Evolutionary conservation across 2,797 vertebrate genomes (phyloP).

Genomic region (Gymnoscopelus microlampas): DNA sequence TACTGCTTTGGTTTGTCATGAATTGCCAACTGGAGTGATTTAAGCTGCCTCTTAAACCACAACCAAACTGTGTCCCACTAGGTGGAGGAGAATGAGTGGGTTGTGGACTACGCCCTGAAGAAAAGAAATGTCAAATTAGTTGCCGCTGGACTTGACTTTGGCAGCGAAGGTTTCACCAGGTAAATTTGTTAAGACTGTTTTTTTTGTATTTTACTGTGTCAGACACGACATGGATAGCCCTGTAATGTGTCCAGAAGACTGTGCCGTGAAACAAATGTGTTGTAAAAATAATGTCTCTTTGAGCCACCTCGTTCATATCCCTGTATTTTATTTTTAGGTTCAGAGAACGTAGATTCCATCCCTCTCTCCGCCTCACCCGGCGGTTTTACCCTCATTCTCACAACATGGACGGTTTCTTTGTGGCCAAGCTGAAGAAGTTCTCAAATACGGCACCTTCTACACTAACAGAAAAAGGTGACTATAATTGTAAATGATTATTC

Average conservation of each 20-base stretch:
- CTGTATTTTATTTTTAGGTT: conserved; percentile 78
- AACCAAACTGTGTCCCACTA: conserved; percentile 54
- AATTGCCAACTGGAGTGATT: too few relatives aligned
- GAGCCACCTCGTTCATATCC: neutral
- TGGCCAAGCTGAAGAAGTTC: conserved; percentile 97
- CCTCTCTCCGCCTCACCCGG: conserved; percentile 84
- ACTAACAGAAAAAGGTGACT: conserved; percentile 71
- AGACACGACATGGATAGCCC: too few relatives aligned
- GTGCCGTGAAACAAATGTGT: neutral
- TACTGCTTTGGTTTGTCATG: too few relatives aligned
- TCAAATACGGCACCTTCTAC: conserved; percentile 87
- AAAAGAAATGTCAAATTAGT: conserved; percentile 97
- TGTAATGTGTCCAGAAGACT: too few relatives aligned
- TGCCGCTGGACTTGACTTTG: conserved; percentile 93
- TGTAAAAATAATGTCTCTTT: conserved; percentile 20
- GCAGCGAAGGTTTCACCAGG: conserved; percentile 96
- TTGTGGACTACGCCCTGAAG: conserved; percentile 97
- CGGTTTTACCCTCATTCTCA: conserved; percentile 97
- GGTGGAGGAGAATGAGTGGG: conserved; percentile 99
- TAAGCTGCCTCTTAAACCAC: too few relatives aligned
- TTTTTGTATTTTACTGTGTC: too few relatives aligned
- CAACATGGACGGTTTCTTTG: conserved; percentile 98
- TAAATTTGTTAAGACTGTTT: conserved; percentile 53
- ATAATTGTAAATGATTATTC: neutral
- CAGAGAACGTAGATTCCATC: conserved; percentile 93